Evolutionary conservation across 1,140 invertebrate genomes (phyloP).

Genomic region (Gonatopus flavifemur): DNA sequence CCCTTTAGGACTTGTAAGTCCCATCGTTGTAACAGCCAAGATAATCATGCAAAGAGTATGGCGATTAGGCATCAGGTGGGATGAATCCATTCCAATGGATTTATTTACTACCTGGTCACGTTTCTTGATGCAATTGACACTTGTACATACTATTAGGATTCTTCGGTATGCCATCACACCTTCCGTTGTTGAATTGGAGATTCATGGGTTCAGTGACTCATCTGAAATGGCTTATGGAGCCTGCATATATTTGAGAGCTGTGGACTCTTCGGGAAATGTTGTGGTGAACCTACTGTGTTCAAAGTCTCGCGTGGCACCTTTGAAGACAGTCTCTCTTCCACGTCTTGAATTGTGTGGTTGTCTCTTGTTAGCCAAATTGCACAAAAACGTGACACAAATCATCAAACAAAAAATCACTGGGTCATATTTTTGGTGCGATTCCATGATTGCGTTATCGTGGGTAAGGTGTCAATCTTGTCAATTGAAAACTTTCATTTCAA

Average conservation of each 20-base stretch:
- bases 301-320: conserved; percentile 10
- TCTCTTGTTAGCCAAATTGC: background rate
- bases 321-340: background rate
- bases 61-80: background rate
- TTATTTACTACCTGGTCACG: background rate
- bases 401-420: background rate
- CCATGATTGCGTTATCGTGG: conserved; percentile 6
- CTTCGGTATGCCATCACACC: background rate
- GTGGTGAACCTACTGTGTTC: background rate
- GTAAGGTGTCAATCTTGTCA: background rate
- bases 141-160: background rate
- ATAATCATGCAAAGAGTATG: background rate
- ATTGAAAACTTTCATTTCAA: conserved; percentile 12
- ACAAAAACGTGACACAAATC: background rate
- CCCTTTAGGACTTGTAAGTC: background rate
- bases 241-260: background rate
- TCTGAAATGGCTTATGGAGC: conserved; percentile 3
- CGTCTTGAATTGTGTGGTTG: background rate
- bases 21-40: background rate
- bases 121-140: background rate
- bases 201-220: conserved; percentile 13
- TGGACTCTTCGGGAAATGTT: background rate
- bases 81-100: background rate
- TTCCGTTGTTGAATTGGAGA: background rate
- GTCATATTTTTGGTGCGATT: conserved; percentile 8